Percentiles rank a stretch among this genome's conserved stretches.
Evolutionary conservation across 2,888 invertebrate species (phyloP).

Genomic region (Ichneumoninae sp.): DNA sequence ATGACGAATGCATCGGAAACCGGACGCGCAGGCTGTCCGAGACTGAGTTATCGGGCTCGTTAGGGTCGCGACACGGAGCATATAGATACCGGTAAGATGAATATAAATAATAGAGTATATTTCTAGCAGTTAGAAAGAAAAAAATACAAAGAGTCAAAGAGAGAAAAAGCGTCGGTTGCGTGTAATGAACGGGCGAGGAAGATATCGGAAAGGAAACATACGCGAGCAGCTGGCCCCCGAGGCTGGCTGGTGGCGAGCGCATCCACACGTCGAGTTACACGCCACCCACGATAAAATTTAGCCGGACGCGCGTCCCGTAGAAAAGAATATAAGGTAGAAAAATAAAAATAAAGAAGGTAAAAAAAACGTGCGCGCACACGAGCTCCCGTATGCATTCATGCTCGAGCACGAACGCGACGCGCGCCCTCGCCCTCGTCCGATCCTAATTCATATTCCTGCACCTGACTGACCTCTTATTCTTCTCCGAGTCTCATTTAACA

Average conservation of each 20-base stretch:
- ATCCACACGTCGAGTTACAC: constrained; percentile 47
- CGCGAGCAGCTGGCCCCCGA: constrained; percentile 71
- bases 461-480: constrained; percentile 82
- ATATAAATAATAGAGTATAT: constrained; percentile 45
- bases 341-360: background rate
- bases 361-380: background rate
- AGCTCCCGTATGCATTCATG: constrained; percentile 44
- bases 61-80: constrained; percentile 29
- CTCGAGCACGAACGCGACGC: constrained; percentile 23
- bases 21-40: constrained; percentile 19
- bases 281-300: constrained; percentile 72
- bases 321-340: constrained; percentile 21
- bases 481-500: constrained; percentile 82
- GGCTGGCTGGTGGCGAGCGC: constrained; percentile 46
- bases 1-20: constrained; percentile 30
- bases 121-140: constrained; percentile 27
- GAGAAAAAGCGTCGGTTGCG: background rate
- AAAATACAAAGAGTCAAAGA: background rate
- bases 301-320: constrained; percentile 32
- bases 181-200: constrained; percentile 4
- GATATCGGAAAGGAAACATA: constrained; percentile 36
- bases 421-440: constrained; percentile 25
- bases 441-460: constrained; percentile 81
- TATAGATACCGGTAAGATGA: constrained; percentile 33
- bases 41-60: constrained; percentile 48